Conservation (phyloP, 2,888 invertebrate genomes). For the Synanthedon vespiformis region DNA sequence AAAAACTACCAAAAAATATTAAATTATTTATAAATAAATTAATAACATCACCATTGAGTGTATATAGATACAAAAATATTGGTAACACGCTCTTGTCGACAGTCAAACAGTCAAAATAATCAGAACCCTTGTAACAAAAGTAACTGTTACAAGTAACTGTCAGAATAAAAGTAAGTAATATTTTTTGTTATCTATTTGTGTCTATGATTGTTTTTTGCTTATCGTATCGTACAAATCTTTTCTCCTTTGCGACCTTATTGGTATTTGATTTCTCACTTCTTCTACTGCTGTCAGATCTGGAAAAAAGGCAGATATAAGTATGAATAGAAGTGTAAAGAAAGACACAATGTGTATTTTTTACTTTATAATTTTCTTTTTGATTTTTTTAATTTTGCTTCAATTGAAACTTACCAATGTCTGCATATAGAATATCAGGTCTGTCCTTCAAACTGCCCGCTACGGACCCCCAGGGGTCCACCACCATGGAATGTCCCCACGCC, state of each 20-base stretch:
- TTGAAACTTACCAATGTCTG: slow-evolving; percentile 75
- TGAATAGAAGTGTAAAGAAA: too few species aligned
- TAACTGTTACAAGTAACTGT: too few species aligned
- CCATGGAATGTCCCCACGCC: slow-evolving; percentile 89
- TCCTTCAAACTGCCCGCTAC: slow-evolving; percentile 78
- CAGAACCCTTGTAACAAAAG: too few species aligned
- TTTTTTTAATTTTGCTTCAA: neutral
- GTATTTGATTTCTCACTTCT: slow-evolving; percentile 86
- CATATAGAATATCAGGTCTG: slow-evolving; percentile 77
- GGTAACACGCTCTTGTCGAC: too few species aligned
- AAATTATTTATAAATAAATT: too few species aligned
- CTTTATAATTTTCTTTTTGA: neutral
- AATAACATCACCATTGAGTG: too few species aligned
- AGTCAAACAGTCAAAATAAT: too few species aligned
- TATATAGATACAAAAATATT: too few species aligned
- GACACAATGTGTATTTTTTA: too few species aligned
- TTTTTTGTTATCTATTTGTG: neutral
- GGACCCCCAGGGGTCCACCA: slow-evolving; percentile 87
- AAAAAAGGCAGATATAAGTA: slow-evolving; percentile 16
- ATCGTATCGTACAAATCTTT: slow-evolving; percentile 78
- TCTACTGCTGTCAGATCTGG: slow-evolving; percentile 79
- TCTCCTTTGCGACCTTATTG: slow-evolving; percentile 79
- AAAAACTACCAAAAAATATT: too few species aligned
- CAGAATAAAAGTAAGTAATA: too few species aligned
- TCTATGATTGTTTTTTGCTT: slow-evolving; percentile 4